Percentiles rank a stretch among this genome's conserved stretches.
Conservation (phyloP, 2,888 invertebrate genomes). For the Limnephilus auricula region DNA sequence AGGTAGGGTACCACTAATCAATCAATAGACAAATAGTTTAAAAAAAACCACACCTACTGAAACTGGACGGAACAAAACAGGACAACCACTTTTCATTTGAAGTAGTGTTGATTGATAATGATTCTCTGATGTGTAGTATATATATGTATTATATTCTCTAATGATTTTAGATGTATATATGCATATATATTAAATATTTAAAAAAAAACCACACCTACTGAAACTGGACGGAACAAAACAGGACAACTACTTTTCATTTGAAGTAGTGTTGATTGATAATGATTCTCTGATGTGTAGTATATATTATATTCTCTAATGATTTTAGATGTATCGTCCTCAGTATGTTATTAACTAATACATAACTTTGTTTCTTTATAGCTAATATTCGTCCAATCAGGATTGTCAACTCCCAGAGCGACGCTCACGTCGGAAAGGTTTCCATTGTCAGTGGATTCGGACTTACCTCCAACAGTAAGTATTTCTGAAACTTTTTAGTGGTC, state of each 20-base stretch:
- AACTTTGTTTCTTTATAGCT: conserved; percentile 31
- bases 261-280: no score
- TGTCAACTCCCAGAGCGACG: conserved; percentile 30
- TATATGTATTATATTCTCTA: no score
- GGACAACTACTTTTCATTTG: neutral
- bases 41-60: no score
- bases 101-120: no score
- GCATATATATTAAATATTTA: no score
- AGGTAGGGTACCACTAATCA: conserved; percentile 58
- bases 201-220: no score
- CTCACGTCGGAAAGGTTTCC: conserved; percentile 25
- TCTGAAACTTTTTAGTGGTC: neutral
- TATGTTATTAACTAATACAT: neutral
- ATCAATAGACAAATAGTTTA: neutral
- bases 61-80: no score
- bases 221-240: no score
- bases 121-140: no score
- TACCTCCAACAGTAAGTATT: conserved; percentile 55
- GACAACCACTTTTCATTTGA: neutral
- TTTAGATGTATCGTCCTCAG: neutral
- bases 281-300: no score
- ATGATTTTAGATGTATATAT: neutral
- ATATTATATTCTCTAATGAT: no score
- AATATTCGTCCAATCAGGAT: conserved; percentile 55
- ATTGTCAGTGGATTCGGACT: conserved; percentile 58